Percentiles rank a stretch among this genome's conserved stretches.
phyloP scores from a whole-genome alignment of 2,797 vertebrate genomes.

The Halcyon chelicuti region DNA sequence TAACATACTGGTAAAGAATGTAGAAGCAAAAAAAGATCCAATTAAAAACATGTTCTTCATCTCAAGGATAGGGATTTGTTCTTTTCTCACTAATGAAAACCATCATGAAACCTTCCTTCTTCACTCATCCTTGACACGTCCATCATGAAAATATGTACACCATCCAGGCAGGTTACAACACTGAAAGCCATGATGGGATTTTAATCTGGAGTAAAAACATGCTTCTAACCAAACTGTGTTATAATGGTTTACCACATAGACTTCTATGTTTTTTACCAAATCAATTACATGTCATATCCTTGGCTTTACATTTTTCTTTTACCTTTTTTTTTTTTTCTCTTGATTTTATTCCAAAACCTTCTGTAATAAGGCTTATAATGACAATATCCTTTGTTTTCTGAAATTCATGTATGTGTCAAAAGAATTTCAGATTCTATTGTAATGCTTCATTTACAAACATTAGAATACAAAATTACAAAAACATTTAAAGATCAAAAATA shows the following conservation, averaged over 20 bases:
- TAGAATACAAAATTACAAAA: no score
- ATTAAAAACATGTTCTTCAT: not conserved
- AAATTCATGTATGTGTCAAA: not conserved
- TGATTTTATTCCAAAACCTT: not conserved
- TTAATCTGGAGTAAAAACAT: not conserved
- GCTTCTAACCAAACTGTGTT: not conserved
- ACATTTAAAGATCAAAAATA: not conserved
- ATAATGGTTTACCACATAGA: not conserved
- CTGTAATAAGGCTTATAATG: not conserved
- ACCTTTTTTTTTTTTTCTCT: not conserved
- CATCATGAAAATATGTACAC: not conserved
- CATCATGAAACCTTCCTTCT: not conserved
- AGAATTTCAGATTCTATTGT: not conserved
- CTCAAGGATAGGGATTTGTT: not conserved
- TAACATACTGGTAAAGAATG: not conserved
- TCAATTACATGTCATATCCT: not conserved
- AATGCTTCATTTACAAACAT: not conserved
- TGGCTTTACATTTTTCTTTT: not conserved
- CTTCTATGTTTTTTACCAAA: not conserved
- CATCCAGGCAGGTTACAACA: not conserved
- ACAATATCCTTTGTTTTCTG: not conserved
- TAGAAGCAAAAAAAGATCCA: not conserved
- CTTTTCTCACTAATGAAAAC: not conserved
- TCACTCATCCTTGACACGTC: not conserved
- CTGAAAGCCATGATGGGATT: not conserved